Percentiles rank a stretch among this genome's conserved stretches.
Evolutionary conservation across 2,113 vertebrate species (phyloP).

Genomic region (Puma concolor): DNA sequence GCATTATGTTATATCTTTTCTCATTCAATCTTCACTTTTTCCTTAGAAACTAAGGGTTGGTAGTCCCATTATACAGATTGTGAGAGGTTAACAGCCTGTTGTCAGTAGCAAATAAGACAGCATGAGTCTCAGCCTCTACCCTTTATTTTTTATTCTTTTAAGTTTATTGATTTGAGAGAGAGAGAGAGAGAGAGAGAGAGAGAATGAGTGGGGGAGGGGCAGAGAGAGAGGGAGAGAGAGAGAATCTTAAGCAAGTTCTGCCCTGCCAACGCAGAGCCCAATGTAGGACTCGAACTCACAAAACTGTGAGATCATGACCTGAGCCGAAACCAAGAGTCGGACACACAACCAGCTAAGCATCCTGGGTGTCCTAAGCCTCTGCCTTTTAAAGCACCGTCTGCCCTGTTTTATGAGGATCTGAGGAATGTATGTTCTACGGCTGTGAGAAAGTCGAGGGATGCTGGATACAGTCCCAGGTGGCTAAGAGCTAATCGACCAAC

Average conservation of each 20-base stretch:
- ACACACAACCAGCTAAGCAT: too few species aligned
- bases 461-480: background rate
- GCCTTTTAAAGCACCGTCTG: background rate
- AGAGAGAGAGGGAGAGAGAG: too few species aligned
- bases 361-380: background rate
- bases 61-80: background rate
- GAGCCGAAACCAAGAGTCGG: too few species aligned
- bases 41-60: background rate
- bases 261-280: too few species aligned
- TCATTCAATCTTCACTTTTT: background rate
- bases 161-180: too few species aligned
- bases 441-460: background rate
- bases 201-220: too few species aligned
- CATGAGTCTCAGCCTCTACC: background rate
- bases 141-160: background rate
- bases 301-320: too few species aligned
- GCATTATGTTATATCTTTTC: background rate
- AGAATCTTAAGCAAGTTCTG: too few species aligned
- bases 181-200: too few species aligned
- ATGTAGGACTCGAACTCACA: too few species aligned
- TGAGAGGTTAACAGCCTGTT: background rate
- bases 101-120: background rate
- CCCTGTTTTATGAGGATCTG: background rate
- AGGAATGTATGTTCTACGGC: background rate
- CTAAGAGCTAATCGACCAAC: background rate